phyloP scores from a whole-genome alignment of 2,888 invertebrate species.

The Megalurothrips usitatus region DNA sequence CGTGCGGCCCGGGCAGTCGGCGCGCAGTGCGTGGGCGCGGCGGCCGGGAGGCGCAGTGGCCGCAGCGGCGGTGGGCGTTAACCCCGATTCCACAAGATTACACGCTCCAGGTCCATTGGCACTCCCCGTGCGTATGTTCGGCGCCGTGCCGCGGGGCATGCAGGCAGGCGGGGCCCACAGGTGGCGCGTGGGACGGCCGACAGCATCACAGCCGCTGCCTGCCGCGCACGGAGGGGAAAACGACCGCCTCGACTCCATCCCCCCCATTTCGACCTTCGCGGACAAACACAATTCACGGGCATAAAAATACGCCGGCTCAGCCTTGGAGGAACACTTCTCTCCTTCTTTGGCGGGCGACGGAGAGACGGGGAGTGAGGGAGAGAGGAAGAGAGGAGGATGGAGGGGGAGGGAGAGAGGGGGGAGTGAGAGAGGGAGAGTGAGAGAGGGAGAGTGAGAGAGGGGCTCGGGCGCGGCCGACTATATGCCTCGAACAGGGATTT shows the following conservation, averaged over 20 bases:
- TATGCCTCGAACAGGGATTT: too few species aligned
- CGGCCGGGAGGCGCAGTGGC: neutral
- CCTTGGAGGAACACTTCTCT: neutral
- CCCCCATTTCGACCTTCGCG: too few species aligned
- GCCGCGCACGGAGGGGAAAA: neutral
- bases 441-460: too few species aligned
- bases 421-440: too few species aligned
- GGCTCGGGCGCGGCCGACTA: neutral
- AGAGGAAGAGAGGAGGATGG: constrained; percentile 5
- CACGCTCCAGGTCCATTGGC: neutral
- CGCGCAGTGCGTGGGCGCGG: neutral
- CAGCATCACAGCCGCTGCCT: neutral
- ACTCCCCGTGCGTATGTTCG: too few species aligned
- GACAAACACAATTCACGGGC: too few species aligned
- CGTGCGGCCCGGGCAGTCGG: too few species aligned
- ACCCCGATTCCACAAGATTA: neutral
- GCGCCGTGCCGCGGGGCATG: too few species aligned
- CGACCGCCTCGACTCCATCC: too few species aligned
- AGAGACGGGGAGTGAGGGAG: neutral
- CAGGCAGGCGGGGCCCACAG: too few species aligned
- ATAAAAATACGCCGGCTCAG: too few species aligned
- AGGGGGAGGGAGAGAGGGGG: too few species aligned
- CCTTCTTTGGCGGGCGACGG: neutral
- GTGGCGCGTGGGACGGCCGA: neutral
- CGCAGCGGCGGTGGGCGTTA: neutral